Base-by-base conservation (phyloP, 2,113 vertebrate species). In the Dissostichus mawsoni region DNA sequence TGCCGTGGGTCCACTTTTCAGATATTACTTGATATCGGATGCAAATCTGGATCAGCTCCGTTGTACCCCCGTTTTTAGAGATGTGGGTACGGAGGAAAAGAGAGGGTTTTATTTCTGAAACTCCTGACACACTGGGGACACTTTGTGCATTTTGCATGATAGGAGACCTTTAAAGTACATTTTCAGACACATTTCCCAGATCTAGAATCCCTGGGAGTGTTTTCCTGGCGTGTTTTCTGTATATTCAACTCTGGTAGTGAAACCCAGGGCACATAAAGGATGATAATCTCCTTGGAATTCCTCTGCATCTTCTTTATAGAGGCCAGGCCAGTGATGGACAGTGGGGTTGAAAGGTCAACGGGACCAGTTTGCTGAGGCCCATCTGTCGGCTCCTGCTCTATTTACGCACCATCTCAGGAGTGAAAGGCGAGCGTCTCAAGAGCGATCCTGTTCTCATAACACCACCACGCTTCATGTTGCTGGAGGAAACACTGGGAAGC, bases 251-350 rank as follows among this genome's bases (percentile, higher is more conserved):
- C 81, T 66, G 10, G 78, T 81, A 80, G 78, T 74, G 69, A 45
- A 80, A 88, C 90, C 90, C 70, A 53, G 74, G 78, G 76, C 74
- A 92, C 84, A 92, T 92, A 92, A 94, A 94, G 86, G 92, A 91
- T 90, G 91, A 92, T 94, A 93, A 94, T 95, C 93, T 94, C 86
- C 86, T 89, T 86, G 87, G 93, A 94, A 94, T 94, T 91, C 89
- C 89, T 76, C 81, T 18, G 87, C 87, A 75, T 89, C 87, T 92
- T 89, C 88, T 92, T 29, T 87, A 86, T 86, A 88, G 82, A 89
- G 86, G 80, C 63, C 73, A 83, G 88, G 88, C 67, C 84, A 88
- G 80, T 72, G 89, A 86, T 78, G 92, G 94, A 93, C 94, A 93
- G 92, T 92, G 90, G 92, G 93, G 93, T 93, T 91, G 82, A 90